Conservation (phyloP, 2,797 vertebrate species). For the Allobates femoralis region DNA sequence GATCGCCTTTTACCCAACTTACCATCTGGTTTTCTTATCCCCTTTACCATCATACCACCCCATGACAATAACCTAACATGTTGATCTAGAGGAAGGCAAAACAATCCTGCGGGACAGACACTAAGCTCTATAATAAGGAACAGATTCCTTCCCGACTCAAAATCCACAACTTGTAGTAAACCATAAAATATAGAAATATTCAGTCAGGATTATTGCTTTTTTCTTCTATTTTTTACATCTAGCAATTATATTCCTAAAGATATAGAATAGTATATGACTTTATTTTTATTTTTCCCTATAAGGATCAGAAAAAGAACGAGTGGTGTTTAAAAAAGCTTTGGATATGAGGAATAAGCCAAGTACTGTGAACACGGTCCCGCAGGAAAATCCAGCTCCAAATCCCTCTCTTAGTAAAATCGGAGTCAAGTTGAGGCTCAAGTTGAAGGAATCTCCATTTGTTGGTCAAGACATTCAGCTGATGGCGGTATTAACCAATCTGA, state of each 20-base stretch:
- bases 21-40: too few species aligned
- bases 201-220: not conserved
- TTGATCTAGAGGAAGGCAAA: too few species aligned
- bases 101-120: too few species aligned
- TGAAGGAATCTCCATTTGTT: conserved; percentile 26
- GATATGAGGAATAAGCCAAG: not conserved
- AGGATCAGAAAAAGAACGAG: conserved; percentile 30
- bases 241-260: not conserved
- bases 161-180: too few species aligned
- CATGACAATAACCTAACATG: too few species aligned
- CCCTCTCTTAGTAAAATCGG: not conserved
- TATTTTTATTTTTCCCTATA: not conserved
- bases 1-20: too few species aligned
- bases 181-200: too few species aligned
- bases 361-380: not conserved
- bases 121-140: too few species aligned
- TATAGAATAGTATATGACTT: not conserved
- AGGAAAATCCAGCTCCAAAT: not conserved
- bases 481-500: conserved; percentile 4
- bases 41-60: too few species aligned
- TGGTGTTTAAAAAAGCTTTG: conserved; percentile 17
- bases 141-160: too few species aligned
- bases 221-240: not conserved
- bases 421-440: conserved; percentile 7
- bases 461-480: conserved; percentile 28